Base-by-base conservation (phyloP, 2,888 invertebrate genomes). In the Lepeophtheirus nordmannii region DNA sequence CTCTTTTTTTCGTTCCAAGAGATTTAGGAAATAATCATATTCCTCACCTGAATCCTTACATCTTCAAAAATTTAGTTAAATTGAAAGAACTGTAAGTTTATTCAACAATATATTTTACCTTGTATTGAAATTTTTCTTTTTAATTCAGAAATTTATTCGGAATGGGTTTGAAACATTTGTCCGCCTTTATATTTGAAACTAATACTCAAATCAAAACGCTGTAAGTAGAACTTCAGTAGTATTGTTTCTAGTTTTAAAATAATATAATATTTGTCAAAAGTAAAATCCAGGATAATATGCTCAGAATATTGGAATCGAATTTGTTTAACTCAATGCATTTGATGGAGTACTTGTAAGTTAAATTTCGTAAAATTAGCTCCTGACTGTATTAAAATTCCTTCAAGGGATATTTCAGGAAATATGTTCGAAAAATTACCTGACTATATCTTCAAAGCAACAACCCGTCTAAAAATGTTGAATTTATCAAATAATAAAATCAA, bases 31-130 rank as follows among this genome's bases (percentile, higher is more conserved):
- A 46, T 17, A 46, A 46, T 46, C 53, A 46, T 46, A 46, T 46
- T 46, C 53, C 53, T 5, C 53, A 46, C 53, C 17, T 46, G 53
- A 14, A 46, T 46, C 53, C 53, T 46, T 3, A 46, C 53, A n/a
- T 46, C 5, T 17, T 46, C n/a, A 46, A 17, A 17, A 17, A 46
- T 46, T 17, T 46, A 5, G 5, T 46, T 14, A 46, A 46, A 46
- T 46, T 46, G 17, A 46, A 46, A 46, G 53, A 46, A 46, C n/a
- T 46, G 53, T 46, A 46, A 46, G 53, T 46, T n/a, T 46, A 46
- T 46, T 46, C 53, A 2, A 46, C 8, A 8, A 46, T n/a, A 7
- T 30, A 30, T 30, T 30, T 5, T 30, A 30, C 3, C 30, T 30
- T 30, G 7, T 5, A 30, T 30, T 30, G 7, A 30, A 30, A 30